Conservation (phyloP, 2,797 vertebrate species). For the Chelon auratus region DNA sequence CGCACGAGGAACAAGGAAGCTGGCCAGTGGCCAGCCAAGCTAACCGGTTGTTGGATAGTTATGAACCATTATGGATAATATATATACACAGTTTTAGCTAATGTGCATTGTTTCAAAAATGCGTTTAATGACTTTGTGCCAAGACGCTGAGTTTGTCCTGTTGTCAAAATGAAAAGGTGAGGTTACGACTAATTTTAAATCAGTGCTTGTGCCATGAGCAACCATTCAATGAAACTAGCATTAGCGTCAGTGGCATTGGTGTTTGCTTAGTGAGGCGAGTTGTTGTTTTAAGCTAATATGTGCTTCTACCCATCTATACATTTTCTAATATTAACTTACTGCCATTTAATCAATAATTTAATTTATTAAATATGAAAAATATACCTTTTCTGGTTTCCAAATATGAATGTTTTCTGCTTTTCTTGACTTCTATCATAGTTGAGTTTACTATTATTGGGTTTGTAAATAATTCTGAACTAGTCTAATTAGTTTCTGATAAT, state of each 20-base stretch:
- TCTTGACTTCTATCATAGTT: neutral
- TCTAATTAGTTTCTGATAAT: neutral
- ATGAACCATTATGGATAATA: neutral
- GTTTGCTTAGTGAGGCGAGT: neutral
- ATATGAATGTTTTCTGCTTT: neutral
- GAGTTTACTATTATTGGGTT: too few relatives aligned
- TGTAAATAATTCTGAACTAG: neutral
- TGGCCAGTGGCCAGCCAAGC: neutral
- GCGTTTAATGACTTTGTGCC: neutral
- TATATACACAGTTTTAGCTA: fast-evolving
- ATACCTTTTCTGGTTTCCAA: neutral
- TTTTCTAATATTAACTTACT: neutral
- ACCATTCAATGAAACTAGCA: neutral
- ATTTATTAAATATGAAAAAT: neutral
- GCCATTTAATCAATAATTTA: too few relatives aligned
- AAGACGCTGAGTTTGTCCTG: neutral
- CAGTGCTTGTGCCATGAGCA: neutral
- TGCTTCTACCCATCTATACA: neutral
- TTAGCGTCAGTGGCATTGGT: neutral
- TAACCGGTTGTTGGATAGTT: neutral
- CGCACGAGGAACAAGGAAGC: neutral
- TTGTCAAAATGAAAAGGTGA: conserved; percentile 25
- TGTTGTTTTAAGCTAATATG: neutral
- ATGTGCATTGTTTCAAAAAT: neutral
- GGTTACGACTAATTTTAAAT: neutral